Percentiles rank a stretch among this genome's conserved stretches.
Evolutionary conservation across 2,888 invertebrate genomes (phyloP).

Genomic region (Lamproptera curius): DNA sequence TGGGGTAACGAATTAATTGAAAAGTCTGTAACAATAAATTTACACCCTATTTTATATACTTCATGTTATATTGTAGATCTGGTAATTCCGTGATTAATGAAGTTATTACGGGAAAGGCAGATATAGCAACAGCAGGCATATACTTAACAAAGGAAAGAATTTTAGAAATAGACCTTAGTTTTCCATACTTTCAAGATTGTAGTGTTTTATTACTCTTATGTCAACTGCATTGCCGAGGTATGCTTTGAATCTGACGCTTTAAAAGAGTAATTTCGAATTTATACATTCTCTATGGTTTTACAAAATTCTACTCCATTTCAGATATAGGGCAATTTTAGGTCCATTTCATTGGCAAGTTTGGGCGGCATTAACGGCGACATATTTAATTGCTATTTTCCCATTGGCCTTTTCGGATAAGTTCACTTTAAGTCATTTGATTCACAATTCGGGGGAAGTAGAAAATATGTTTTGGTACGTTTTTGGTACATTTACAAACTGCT

Average conservation of each 20-base stretch:
- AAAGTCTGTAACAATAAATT: no score
- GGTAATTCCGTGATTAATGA: conserved; percentile 80
- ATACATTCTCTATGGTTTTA: no score
- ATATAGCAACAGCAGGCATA: conserved; percentile 85
- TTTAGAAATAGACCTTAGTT: conserved; percentile 78
- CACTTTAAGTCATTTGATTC: conserved; percentile 80
- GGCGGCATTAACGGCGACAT: conserved; percentile 84
- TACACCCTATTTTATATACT: no score
- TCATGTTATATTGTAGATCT: conserved; percentile 53
- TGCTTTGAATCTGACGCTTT: no score
- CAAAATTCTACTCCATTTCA: conserved; percentile 47
- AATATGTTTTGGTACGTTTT: conserved; percentile 94
- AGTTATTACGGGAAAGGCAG: conserved; percentile 72
- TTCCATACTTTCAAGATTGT: conserved; percentile 85
- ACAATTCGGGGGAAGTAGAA: conserved; percentile 85
- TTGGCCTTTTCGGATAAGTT: conserved; percentile 85
- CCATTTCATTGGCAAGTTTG: conserved; percentile 91
- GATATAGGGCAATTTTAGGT: conserved; percentile 89
- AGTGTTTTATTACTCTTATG: conserved; percentile 86
- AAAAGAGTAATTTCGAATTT: no score
- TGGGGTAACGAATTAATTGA: conserved; percentile 58
- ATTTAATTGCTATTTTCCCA: conserved; percentile 85
- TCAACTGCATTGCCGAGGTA: conserved; percentile 88
- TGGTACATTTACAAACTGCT: conserved; percentile 90
- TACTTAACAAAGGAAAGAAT: conserved; percentile 79